A percentile compares a stretch with the other conserved stretches of the same genome.
phyloP scores from a whole-genome alignment of 2,888 invertebrate species.

The Agrochola macilenta region DNA sequence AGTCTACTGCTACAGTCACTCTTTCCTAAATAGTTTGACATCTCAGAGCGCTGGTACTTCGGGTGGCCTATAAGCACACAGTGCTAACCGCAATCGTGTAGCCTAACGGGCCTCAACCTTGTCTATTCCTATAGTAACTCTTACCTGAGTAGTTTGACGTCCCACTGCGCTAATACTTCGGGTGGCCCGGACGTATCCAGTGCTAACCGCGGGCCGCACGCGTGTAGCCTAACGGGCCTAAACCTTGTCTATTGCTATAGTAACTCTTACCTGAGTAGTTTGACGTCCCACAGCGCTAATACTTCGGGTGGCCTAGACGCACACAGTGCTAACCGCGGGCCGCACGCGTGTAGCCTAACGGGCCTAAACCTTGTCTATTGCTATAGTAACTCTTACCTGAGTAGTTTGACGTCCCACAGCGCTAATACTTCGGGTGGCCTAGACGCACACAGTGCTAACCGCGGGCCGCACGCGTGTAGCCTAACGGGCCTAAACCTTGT shows the following conservation, averaged over 20 bases:
- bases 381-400: too few species aligned
- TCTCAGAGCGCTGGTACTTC: slow-evolving; percentile 92
- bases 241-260: not conserved
- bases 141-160: slow-evolving; percentile 87
- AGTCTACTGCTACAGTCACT: too few species aligned
- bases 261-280: slow-evolving; percentile 82
- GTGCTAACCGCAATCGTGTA: slow-evolving; percentile 95
- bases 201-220: too few species aligned
- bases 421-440: slow-evolving; percentile 95
- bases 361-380: too few species aligned
- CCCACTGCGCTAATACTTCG: slow-evolving; percentile 93
- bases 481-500: too few species aligned
- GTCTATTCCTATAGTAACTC: slow-evolving; percentile 24
- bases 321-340: too few species aligned
- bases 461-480: too few species aligned
- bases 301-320: slow-evolving; percentile 95
- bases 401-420: slow-evolving; percentile 90
- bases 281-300: slow-evolving; percentile 92
- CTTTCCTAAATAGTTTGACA: slow-evolving; percentile 87
- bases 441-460: slow-evolving; percentile 95
- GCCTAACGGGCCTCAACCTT: slow-evolving; percentile 90
- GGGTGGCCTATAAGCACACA: slow-evolving; percentile 95
- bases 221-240: slow-evolving; percentile 94
- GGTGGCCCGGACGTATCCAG: slow-evolving; percentile 95
- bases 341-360: too few species aligned